These are phyloP conservation scores for Petrocephalus zakoni DNA, from an alignment of 2,113 vertebrate genomes.

Conservation along the genomic window DNA sequence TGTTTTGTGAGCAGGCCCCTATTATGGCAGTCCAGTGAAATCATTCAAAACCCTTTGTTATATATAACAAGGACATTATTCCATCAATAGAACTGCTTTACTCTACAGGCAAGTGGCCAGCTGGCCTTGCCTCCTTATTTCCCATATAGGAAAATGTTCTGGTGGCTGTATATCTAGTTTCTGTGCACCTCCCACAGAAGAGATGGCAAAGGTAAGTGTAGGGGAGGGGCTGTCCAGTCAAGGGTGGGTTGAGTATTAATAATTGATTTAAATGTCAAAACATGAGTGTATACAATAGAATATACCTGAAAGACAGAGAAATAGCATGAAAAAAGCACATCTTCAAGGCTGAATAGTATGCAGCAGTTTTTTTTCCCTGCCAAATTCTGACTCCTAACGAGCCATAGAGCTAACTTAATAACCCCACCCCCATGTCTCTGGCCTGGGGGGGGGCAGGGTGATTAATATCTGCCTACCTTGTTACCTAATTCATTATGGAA, in stretches of 20 bases:
- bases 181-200: background rate
- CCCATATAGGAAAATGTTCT: background rate
- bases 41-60: background rate
- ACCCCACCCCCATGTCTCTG: constrained; percentile 74
- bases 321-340: constrained; percentile 32
- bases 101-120: background rate
- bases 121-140: background rate
- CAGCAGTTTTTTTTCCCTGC: constrained; percentile 57
- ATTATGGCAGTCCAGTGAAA: background rate
- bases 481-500: constrained; percentile 99
- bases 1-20: background rate
- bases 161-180: background rate
- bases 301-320: constrained; percentile 3
- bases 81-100: background rate
- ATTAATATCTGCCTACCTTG: constrained; percentile 99
- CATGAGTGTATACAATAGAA: background rate
- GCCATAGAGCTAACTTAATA: constrained; percentile 81
- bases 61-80: background rate
- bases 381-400: constrained; percentile 71
- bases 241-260: background rate
- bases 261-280: background rate
- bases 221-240: background rate
- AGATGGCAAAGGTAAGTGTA: background rate
- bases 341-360: constrained; percentile 61
- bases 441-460: constrained; percentile 85